These are phyloP conservation scores for Pyrrhosoma nymphula DNA, from an alignment of 2,888 invertebrate species.

Conservation along the genomic window DNA sequence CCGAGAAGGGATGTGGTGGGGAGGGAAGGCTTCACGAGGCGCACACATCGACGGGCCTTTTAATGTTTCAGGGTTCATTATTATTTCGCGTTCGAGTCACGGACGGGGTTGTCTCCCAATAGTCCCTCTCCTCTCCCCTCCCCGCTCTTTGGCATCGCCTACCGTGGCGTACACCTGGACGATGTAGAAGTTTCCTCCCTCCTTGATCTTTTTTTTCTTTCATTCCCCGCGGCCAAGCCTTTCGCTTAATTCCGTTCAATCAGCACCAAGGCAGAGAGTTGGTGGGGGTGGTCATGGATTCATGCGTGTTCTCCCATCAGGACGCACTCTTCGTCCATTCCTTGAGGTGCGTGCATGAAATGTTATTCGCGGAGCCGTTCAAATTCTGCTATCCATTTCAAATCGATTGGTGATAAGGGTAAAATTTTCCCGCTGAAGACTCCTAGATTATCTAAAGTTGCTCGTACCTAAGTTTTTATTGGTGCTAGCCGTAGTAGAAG, in stretches of 20 bases:
- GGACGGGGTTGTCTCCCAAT: background rate
- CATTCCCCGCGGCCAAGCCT: background rate
- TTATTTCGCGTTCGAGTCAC: slow-evolving; percentile 1
- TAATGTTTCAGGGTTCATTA: slow-evolving; percentile 12
- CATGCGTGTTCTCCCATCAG: too few species aligned
- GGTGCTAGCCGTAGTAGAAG: too few species aligned
- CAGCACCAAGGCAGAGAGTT: background rate
- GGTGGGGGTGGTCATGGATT: background rate
- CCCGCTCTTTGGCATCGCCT: background rate
- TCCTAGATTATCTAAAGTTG: too few species aligned
- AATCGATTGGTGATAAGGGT: too few species aligned
- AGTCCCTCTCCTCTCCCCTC: too few species aligned
- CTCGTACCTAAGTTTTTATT: too few species aligned
- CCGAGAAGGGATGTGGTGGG: background rate
- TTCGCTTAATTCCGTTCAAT: background rate
- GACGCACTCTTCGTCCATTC: too few species aligned
- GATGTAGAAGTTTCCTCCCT: background rate
- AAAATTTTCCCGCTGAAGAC: too few species aligned
- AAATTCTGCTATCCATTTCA: too few species aligned
- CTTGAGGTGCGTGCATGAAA: too few species aligned
- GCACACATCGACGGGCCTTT: slow-evolving; percentile 1
- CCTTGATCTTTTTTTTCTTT: background rate
- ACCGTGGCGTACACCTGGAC: background rate
- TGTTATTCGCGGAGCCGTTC: too few species aligned
- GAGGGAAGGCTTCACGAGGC: slow-evolving; percentile 12